These are phyloP conservation scores for Acromyrmex heyeri DNA, from an alignment of 1,140 invertebrate species.

Conservation along the genomic window DNA sequence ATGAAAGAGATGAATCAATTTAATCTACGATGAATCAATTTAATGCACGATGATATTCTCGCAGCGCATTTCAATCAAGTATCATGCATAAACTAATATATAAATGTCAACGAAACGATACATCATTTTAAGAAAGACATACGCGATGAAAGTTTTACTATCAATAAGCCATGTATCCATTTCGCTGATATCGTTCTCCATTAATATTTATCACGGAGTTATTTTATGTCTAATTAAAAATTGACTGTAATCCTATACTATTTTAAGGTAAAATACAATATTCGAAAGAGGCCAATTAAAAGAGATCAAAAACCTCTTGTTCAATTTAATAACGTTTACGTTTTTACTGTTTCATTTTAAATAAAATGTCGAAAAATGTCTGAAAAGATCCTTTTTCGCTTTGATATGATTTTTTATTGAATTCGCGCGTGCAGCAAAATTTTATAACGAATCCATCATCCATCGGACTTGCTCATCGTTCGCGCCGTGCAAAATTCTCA, in stretches of 20 bases:
- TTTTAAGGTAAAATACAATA: neutral
- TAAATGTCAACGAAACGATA: conserved; percentile 44
- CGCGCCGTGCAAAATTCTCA: conserved; percentile 28
- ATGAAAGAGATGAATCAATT: conserved; percentile 46
- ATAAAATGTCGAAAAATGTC: conserved; percentile 25
- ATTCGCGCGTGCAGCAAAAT: neutral
- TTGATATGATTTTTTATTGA: conserved; percentile 19
- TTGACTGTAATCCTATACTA: neutral
- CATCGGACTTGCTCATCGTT: conserved; percentile 14
- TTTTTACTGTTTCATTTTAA: neutral
- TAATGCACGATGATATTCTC: conserved; percentile 5
- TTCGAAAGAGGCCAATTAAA: neutral
- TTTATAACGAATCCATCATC: conserved; percentile 15
- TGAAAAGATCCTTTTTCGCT: neutral
- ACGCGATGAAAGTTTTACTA: neutral
- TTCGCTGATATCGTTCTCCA: neutral
- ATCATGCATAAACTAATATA: conserved; percentile 19
- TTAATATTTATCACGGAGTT: neutral
- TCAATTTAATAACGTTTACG: neutral
- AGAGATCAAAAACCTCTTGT: neutral
- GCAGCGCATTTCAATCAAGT: neutral
- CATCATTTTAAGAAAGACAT: conserved; percentile 45
- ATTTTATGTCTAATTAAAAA: conserved; percentile 16
- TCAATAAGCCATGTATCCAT: neutral
- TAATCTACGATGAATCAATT: conserved; percentile 47